Conservation (phyloP, 2,797 vertebrate genomes). For the Philypnodon macrostomus region DNA sequence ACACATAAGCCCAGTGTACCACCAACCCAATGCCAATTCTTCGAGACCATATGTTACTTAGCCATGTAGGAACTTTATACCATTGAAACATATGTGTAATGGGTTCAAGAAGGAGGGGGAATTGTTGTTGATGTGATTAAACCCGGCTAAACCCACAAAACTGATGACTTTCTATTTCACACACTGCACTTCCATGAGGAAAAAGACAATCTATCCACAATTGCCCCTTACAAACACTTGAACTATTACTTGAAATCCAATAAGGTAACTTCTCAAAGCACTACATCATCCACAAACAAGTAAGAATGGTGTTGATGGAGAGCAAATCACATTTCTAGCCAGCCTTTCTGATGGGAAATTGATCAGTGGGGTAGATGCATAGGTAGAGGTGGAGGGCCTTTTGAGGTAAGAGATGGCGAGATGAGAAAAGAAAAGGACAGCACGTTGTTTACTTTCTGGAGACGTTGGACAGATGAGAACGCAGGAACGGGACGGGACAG, state of each 20-base stretch:
- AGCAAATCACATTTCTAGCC: slow-evolving; percentile 55
- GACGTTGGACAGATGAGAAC: slow-evolving; percentile 36
- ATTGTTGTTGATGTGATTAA: not conserved
- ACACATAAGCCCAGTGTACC: too few species aligned
- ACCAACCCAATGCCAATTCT: too few species aligned
- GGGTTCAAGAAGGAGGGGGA: too few species aligned
- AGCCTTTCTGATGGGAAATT: slow-evolving; percentile 49
- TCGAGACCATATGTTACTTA: too few species aligned
- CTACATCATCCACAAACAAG: slow-evolving; percentile 26
- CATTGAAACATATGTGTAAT: too few species aligned
- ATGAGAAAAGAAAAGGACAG: slow-evolving; percentile 17
- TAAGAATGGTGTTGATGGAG: slow-evolving; percentile 9
- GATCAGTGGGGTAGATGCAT: slow-evolving; percentile 54
- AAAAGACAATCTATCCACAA: not conserved
- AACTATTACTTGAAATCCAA: slow-evolving; percentile 2
- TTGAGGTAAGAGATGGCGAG: slow-evolving; percentile 30
- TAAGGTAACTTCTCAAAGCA: slow-evolving; percentile 2
- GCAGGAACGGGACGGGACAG: slow-evolving; percentile 34
- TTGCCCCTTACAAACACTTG: not conserved
- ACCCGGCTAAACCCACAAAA: not conserved
- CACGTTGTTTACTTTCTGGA: slow-evolving; percentile 52
- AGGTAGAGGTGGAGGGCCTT: slow-evolving; percentile 35
- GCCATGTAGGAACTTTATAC: too few species aligned
- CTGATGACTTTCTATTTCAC: not conserved
- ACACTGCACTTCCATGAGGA: not conserved